Base-by-base conservation (phyloP, 2,888 invertebrate genomes). In the Sphaerophoria taeniata region DNA sequence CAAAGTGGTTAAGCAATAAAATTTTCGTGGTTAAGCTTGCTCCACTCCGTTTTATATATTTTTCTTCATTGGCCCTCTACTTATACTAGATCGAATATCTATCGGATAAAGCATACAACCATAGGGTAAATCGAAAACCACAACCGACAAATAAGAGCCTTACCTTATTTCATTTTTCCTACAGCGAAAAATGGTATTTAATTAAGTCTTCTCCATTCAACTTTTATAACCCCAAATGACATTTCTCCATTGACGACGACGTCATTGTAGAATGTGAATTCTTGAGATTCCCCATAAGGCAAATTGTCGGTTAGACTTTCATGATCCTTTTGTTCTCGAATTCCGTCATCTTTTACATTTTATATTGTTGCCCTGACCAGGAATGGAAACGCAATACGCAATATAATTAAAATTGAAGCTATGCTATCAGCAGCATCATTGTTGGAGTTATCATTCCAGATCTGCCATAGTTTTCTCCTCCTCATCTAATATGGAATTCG, bases 311-410 rank as follows among this genome's bases (percentile, higher is more conserved):
- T 69, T 1, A 47, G 16, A 36, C 65, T 49, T 65, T 47, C 47
- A 65, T 49, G 49, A 49, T 34, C 49, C 65, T 69, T 39, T 55
- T 55, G 43, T 69, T 55, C 69, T 11, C 31, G 43, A 55, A 55
- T 31, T 69, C 31, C 39, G 55, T 69, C 49, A 65, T 49, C 47
- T 9, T 43, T 7, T 43, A 7, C 11, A 43, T 43, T 9, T 11
- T 12, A 4, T 43, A 3, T 43, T 9, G 9, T 33, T 36, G 36
- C 31, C 34, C 6, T 12, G 49, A 16, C 7, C 47, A 36, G 11
- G 16, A 65, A 65, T 49, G 16, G 49, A 65, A 24, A 24, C 24
- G 24, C 24, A 24, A 24, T 2, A 24, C 24, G 65, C 36, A 49
- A 0, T 7, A 36, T 24, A 60, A 53, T 53, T 34, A 34, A 4